Base-by-base conservation (phyloP, 2,888 invertebrate species). In the Priocnemis perturbator region DNA sequence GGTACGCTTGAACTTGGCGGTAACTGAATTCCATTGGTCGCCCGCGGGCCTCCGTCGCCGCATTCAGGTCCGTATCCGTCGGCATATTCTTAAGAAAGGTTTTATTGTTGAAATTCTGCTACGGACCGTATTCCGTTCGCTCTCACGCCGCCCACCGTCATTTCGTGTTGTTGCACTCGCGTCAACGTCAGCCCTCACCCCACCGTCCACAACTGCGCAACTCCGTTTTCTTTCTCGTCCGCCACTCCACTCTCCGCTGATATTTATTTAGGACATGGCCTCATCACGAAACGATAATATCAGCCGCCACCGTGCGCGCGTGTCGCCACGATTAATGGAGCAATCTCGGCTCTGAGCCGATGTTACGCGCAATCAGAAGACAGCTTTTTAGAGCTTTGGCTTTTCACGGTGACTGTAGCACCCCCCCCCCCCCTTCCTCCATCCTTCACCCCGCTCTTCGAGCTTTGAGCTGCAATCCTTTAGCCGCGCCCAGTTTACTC, bases 101-200 rank as follows among this genome's bases (percentile, higher is more conserved):
- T 78, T 76, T 69, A 72, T 80, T 78, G 79, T 80, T 71, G 73
- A 60, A 76, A 71, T 76, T 70, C 67, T 73, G 71, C 73, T 74
- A 60, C n/a, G n/a, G n/a, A n/a, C 67, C 60, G 53, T 59, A 55
- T 15, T 20, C 23, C 53, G 47, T 44, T 11, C 45, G 7, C 7
- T 37, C 37, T 37, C 7, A 11, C 1, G 37, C 37, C 37, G 11
- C 11, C 37, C 37, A 11, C 7, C 37, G 37, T 37, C 37, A 37
- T 37, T 11, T 11, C 14, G 4, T 37, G 37, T 37, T n/a, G n/a
- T n/a, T n/a, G n/a, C n/a, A n/a, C 26, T 4, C 26, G 7, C 26
- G 26, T 4, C 26, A 26, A 26, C 7, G 26, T 26, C 3, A 26
- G 26, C 7, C 3, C 26, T 3, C 7, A 26, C 26, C 3, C n/a